phyloP scores from a whole-genome alignment of 2,113 vertebrate genomes.

The Triplophysa dalaica region DNA sequence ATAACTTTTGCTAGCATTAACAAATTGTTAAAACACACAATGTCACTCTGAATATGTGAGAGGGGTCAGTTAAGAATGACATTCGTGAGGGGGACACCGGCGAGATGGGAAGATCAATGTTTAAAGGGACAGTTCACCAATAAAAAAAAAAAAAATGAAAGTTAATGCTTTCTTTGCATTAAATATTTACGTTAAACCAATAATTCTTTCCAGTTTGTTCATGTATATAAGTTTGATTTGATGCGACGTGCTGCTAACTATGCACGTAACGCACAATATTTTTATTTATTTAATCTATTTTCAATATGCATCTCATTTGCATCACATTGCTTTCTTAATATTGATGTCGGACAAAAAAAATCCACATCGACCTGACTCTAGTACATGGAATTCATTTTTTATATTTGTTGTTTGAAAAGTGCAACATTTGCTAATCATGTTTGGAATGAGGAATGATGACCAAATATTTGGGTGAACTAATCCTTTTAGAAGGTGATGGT shows the following conservation, averaged over 20 bases:
- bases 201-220: too few relatives aligned
- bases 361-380: too few relatives aligned
- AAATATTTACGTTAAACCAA: too few relatives aligned
- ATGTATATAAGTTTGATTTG: too few relatives aligned
- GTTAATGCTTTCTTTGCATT: too few relatives aligned
- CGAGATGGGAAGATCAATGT: slow-evolving; percentile 15
- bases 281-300: too few relatives aligned
- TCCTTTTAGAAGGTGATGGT: slow-evolving; percentile 61
- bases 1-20: slow-evolving; percentile 50
- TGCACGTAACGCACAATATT: too few relatives aligned
- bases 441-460: background rate
- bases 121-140: background rate
- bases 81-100: slow-evolving; percentile 49
- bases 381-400: too few relatives aligned
- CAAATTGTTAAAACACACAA: slow-evolving; percentile 12
- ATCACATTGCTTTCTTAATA: too few relatives aligned
- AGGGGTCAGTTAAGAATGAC: slow-evolving; percentile 26
- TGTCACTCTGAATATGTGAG: slow-evolving; percentile 19
- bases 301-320: too few relatives aligned
- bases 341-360: too few relatives aligned
- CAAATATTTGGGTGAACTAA: background rate
- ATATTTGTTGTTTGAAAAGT: background rate
- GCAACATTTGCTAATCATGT: background rate
- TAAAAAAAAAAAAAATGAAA: background rate
- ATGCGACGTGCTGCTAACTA: too few relatives aligned